Percentiles rank a stretch among this genome's conserved stretches.
phyloP scores from a whole-genome alignment of 2,888 invertebrate species.

The Meiosimyza decipiens region DNA sequence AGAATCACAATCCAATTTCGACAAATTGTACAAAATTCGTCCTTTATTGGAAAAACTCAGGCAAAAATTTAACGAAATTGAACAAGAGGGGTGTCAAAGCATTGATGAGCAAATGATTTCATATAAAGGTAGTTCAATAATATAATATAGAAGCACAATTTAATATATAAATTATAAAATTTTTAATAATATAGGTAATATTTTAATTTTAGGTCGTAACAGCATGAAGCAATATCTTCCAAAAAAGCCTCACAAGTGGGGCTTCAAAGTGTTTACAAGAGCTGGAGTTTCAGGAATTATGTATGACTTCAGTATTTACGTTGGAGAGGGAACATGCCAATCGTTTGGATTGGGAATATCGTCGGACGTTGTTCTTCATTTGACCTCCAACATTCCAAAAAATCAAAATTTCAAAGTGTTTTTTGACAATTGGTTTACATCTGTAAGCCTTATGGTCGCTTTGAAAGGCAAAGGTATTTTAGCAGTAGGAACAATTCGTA shows the following conservation, averaged over 20 bases:
- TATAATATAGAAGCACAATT: too few relatives aligned
- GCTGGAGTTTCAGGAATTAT: slow-evolving; percentile 41
- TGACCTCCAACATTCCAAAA: slow-evolving; percentile 30
- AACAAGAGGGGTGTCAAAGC: slow-evolving; percentile 27
- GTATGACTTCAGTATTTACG: slow-evolving; percentile 29
- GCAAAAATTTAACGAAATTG: slow-evolving; percentile 19
- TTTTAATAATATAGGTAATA: background rate
- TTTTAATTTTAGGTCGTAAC: slow-evolving; percentile 22
- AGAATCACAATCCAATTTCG: too few relatives aligned
- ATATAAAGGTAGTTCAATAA: slow-evolving; percentile 14
- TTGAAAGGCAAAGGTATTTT: slow-evolving; percentile 39
- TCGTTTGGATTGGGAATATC: slow-evolving; percentile 29
- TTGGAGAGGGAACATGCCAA: slow-evolving; percentile 26
- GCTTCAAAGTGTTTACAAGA: slow-evolving; percentile 39
- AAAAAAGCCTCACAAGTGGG: slow-evolving; percentile 40
- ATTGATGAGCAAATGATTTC: slow-evolving; percentile 31
- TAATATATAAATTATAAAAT: slow-evolving; percentile 2
- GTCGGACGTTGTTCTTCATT: slow-evolving; percentile 23
- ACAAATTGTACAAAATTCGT: too few relatives aligned
- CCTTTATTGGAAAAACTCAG: background rate
- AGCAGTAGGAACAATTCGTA: slow-evolving; percentile 38
- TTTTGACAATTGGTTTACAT: slow-evolving; percentile 32
- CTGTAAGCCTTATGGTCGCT: slow-evolving; percentile 27
- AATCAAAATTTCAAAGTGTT: slow-evolving; percentile 23
- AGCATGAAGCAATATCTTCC: slow-evolving; percentile 34